A percentile compares a stretch with the other conserved stretches of the same genome.
Evolutionary conservation across 2,888 invertebrate genomes (phyloP).

Genomic region (Agrotis segetum): DNA sequence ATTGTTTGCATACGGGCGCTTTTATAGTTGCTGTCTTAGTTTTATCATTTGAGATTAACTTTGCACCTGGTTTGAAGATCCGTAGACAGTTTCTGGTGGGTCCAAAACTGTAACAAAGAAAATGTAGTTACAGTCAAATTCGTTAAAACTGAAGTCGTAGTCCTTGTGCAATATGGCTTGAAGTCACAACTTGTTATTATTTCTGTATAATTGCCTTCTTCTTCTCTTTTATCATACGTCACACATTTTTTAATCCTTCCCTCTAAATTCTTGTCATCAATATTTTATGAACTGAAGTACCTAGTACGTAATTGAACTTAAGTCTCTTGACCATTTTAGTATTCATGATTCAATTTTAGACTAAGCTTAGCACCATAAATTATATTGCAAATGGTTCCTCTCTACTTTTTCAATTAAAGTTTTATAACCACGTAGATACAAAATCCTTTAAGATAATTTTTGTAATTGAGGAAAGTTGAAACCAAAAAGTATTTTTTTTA

Average conservation of each 20-base stretch:
- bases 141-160: not conserved
- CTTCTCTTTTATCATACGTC: no score
- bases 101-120: constrained; percentile 32
- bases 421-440: not conserved
- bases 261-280: no score
- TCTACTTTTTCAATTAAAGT: not conserved
- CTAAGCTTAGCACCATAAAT: not conserved
- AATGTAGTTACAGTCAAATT: not conserved
- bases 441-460: not conserved
- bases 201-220: no score
- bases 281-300: no score
- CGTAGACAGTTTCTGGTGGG: not conserved
- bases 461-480: not conserved
- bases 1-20: constrained; percentile 19
- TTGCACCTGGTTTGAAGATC: not conserved
- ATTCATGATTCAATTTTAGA: not conserved
- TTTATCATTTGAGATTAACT: constrained; percentile 20
- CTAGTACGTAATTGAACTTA: no score
- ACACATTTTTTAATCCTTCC: no score
- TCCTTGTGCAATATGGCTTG: no score
- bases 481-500: not conserved
- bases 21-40: constrained; percentile 20
- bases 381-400: not conserved
- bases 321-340: not conserved
- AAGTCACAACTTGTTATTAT: no score